Evolutionary conservation across 2,888 invertebrate species (phyloP).

Genomic region (Melanotus villosus): DNA sequence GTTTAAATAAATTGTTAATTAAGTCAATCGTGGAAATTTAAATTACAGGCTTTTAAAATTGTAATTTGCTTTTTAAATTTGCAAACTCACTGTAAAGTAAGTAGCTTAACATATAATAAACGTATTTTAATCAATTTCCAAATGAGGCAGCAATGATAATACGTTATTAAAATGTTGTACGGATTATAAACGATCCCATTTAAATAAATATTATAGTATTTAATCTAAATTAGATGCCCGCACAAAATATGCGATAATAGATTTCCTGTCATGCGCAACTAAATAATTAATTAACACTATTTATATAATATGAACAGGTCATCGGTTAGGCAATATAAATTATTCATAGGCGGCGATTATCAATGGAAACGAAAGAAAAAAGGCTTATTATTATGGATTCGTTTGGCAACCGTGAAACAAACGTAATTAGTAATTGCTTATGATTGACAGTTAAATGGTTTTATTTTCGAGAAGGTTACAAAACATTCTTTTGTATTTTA

Average conservation of each 20-base stretch:
- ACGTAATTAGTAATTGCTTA: neutral
- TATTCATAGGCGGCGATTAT: slow-evolving; percentile 2
- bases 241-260: neutral
- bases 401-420: neutral
- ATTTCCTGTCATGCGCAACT: slow-evolving; percentile 1
- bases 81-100: too few species aligned
- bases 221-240: neutral
- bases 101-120: too few species aligned
- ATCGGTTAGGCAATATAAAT: neutral
- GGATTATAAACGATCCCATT: too few species aligned
- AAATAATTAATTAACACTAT: slow-evolving; percentile 8
- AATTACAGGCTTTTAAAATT: too few species aligned
- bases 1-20: too few species aligned
- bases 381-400: neutral
- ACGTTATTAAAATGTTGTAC: too few species aligned
- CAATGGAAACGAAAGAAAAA: neutral
- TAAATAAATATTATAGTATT: neutral
- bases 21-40: too few species aligned
- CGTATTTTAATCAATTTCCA: too few species aligned
- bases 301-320: neutral
- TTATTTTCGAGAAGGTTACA: too few species aligned
- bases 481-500: too few species aligned
- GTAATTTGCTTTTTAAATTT: too few species aligned
- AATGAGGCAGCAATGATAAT: too few species aligned
- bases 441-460: slow-evolving; percentile 11